phyloP scores from a whole-genome alignment of 2,888 invertebrate genomes.

The Clanis bilineata region DNA sequence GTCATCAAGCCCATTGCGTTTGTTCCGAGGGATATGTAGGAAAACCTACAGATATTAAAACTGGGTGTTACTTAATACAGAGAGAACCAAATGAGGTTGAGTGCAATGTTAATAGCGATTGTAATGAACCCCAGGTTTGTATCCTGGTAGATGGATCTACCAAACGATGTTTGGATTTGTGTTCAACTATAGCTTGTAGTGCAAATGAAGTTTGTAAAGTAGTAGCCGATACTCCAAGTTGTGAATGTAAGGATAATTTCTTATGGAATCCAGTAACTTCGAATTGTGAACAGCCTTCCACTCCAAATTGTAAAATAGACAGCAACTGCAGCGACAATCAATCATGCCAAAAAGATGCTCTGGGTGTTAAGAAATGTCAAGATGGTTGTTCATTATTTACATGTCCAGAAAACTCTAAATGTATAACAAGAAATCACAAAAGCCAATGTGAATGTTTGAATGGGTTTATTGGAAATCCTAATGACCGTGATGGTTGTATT shows the following conservation, averaged over 20 bases:
- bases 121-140: conserved; percentile 87
- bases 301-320: conserved; percentile 89
- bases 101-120: conserved; percentile 87
- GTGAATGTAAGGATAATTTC: conserved; percentile 89
- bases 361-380: conserved; percentile 92
- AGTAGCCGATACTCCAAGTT: conserved; percentile 87
- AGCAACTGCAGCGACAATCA: conserved; percentile 86
- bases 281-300: conserved; percentile 91
- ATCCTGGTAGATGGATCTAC: conserved; percentile 83
- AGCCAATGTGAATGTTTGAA: conserved; percentile 92
- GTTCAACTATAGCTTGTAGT: conserved; percentile 90
- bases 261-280: conserved; percentile 93
- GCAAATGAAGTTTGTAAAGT: conserved; percentile 91
- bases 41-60: conserved; percentile 89
- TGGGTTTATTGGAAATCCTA: conserved; percentile 94
- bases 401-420: conserved; percentile 92
- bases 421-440: conserved; percentile 87
- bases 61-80: conserved; percentile 89
- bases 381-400: conserved; percentile 90
- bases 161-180: conserved; percentile 89
- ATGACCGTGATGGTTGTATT: conserved; percentile 93
- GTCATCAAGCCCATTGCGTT: conserved; percentile 92
- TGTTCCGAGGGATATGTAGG: conserved; percentile 92
- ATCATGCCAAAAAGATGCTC: conserved; percentile 91
- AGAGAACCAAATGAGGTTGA: conserved; percentile 81